Percentiles rank a stretch among this genome's conserved stretches.
Conservation (phyloP, 2,113 vertebrate species). For the Bubo bubo region DNA sequence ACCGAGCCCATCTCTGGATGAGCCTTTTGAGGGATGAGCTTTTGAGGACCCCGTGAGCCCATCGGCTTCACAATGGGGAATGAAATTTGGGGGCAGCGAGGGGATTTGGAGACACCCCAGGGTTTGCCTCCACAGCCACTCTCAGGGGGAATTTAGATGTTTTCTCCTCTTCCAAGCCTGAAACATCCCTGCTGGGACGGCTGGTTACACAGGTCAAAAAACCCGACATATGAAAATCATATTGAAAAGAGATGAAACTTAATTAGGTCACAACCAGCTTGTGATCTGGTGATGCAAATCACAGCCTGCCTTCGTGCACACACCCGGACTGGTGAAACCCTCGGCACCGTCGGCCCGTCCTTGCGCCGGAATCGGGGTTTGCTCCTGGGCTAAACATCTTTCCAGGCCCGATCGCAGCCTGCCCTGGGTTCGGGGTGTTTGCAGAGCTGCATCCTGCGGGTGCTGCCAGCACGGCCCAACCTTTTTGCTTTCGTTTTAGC, state of each 20-base stretch:
- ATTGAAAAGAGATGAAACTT: conserved; percentile 32
- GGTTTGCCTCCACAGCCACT: accelerated
- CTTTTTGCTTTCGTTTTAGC: neutral
- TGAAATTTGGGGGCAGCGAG: neutral
- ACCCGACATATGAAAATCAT: conserved; percentile 35
- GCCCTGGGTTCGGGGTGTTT: too few species aligned
- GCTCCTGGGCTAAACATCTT: neutral
- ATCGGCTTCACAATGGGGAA: accelerated
- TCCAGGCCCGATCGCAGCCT: neutral
- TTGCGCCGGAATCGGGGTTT: neutral
- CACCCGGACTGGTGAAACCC: neutral
- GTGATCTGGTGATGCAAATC: conserved; percentile 24
- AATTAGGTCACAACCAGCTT: conserved; percentile 51
- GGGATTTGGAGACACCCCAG: neutral
- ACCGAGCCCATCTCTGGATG: neutral
- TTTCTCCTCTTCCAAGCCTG: neutral
- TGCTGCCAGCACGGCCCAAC: accelerated
- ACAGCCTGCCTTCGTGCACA: neutral
- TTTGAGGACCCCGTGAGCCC: neutral
- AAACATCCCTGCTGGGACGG: neutral
- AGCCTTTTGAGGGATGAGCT: neutral
- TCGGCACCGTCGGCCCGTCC: neutral
- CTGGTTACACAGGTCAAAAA: conserved; percentile 12
- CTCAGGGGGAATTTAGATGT: neutral
- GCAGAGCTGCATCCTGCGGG: neutral